A percentile compares a stretch with the other conserved stretches of the same genome.
phyloP scores from a whole-genome alignment of 2,797 vertebrate genomes.

The Periophthalmus magnuspinnatus region DNA sequence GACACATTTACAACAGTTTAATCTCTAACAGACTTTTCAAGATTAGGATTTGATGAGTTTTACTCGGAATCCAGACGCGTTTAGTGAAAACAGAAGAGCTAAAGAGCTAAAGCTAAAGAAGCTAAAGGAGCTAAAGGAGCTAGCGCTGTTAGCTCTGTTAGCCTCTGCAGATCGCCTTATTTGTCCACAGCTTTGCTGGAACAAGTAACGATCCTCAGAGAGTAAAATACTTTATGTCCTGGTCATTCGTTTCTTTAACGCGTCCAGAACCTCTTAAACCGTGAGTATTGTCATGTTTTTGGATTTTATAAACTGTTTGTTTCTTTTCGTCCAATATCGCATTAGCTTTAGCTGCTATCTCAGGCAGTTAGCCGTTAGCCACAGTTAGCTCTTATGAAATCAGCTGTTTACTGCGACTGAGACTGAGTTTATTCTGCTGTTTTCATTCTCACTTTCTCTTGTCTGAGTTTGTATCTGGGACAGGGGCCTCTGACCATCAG shows the following conservation, averaged over 20 bases:
- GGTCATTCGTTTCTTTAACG: conserved; percentile 18
- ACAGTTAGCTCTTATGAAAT: conserved; percentile 19
- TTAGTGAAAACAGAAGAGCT: conserved; percentile 22
- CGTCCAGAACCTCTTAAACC: conserved; percentile 59
- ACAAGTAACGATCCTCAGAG: conserved; percentile 19
- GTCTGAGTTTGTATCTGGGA: background rate
- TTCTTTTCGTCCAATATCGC: background rate
- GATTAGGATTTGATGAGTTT: background rate
- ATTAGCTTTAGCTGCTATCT: conserved; percentile 33
- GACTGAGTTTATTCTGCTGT: background rate
- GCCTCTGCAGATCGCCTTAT: conserved; percentile 15
- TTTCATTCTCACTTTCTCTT: background rate
- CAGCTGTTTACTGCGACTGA: conserved; percentile 4
- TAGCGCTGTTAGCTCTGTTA: too few species aligned
- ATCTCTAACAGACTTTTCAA: background rate
- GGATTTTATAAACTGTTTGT: background rate
- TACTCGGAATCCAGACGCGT: background rate
- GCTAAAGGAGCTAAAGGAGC: too few species aligned
- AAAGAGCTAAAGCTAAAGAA: background rate
- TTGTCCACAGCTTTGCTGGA: conserved; percentile 42
- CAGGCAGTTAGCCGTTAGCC: conserved; percentile 5
- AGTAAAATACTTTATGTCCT: conserved; percentile 50
- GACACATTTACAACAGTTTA: fast-evolving
- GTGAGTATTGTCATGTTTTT: conserved; percentile 49
- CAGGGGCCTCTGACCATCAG: background rate